Base-by-base conservation (phyloP, 2,113 vertebrate species). In the Spea multiplicata region DNA sequence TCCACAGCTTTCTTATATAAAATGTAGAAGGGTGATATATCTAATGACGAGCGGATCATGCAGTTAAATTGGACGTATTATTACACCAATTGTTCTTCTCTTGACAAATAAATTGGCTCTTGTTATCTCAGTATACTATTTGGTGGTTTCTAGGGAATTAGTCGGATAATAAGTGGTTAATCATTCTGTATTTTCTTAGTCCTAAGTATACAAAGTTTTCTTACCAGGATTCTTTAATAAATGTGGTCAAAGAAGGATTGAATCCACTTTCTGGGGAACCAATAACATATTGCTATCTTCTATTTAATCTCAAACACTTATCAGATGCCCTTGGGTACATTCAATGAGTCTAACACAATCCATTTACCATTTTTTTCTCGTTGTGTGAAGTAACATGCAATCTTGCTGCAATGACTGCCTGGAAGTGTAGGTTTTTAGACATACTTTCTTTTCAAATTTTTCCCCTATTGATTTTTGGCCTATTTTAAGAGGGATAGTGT, bases 1-100 rank as follows among this genome's bases (percentile, higher is more conserved):
- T 49, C 62, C 10, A 62, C 30, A 47, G 71, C 85, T 84, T 83
- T 64, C 65, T 79, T 81, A 78, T 65, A 73, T 53, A 71, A 85
- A 83, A 75, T 83, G 71, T 80, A 48, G 78, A 0, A 85, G 67
- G 75, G 16, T 74, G 80, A 87, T 85, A 49, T 44, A 86, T 85
- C 86, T 82, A 88, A 87, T 82, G 81, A 84, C 86, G 84, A 88
- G 91, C 87, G 88, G 82, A 82, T 74, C 0, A 0, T 0, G 4
- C 79, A 65, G 14, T 81, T 84, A 8, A 13, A 80, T 85, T 45
- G 84, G 81, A 68, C 73, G 3, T 44, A 77, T 90, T 91, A 92
- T 92, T 92, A 85, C 86, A 50, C 83, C 85, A 87, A 91, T 91
- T 91, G 85, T 90, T 84, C 89, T 82, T 69, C 87, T 89, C 81